Evolutionary conservation across 2,888 invertebrate species (phyloP).

Genomic region (Sepioteuthis lessoniana): DNA sequence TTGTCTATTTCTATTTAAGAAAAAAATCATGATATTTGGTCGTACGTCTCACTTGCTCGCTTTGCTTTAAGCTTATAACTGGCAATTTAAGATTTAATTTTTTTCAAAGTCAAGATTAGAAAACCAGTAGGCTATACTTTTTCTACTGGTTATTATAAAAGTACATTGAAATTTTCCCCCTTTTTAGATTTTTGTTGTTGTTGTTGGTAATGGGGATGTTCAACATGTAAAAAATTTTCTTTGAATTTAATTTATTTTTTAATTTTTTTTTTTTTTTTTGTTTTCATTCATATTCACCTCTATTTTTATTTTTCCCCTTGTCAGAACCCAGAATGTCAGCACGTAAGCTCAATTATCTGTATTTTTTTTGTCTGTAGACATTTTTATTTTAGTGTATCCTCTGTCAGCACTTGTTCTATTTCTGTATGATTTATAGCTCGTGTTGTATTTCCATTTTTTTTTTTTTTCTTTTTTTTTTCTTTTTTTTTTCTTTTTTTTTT

Average conservation of each 20-base stretch:
- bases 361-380: constrained; percentile 41
- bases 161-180: neutral
- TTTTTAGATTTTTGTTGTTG: neutral
- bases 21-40: too few relatives aligned
- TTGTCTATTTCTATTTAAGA: too few relatives aligned
- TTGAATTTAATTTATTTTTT: neutral
- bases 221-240: too few relatives aligned
- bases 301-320: constrained; percentile 47
- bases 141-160: neutral
- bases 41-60: neutral
- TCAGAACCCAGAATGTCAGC: constrained; percentile 54
- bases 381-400: constrained; percentile 39
- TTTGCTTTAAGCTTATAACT: neutral
- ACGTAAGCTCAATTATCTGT: constrained; percentile 52
- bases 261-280: neutral
- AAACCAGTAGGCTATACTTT: neutral
- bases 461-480: neutral
- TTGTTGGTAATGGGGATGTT: neutral
- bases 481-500: neutral
- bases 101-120: neutral
- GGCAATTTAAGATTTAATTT: neutral
- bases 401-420: constrained; percentile 38
- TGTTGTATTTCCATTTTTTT: constrained; percentile 10
- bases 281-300: constrained; percentile 6
- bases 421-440: neutral